phyloP scores from a whole-genome alignment of 1,140 invertebrate species.

The Drosophila bocki region DNA sequence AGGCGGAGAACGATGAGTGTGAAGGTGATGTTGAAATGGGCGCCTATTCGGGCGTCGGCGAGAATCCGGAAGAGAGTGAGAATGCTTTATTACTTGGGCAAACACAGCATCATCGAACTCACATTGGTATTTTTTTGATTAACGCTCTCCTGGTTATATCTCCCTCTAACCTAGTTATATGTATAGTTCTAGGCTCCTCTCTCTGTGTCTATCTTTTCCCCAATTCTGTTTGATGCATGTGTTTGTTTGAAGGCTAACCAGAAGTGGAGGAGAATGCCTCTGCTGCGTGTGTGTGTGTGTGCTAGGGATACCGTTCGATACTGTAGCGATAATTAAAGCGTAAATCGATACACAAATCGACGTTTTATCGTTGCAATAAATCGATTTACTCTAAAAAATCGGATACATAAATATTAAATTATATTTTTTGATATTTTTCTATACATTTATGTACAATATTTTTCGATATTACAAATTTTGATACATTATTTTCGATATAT shows the following conservation, averaged over 20 bases:
- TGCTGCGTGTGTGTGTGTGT: constrained; percentile 9
- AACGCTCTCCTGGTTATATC: constrained; percentile 71
- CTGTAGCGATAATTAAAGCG: not conserved
- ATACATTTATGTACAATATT: not conserved
- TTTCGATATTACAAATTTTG: not conserved
- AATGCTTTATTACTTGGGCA: constrained; percentile 85
- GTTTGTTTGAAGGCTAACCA: constrained; percentile 34
- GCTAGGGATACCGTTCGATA: not conserved
- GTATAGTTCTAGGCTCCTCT: constrained; percentile 55
- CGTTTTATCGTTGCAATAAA: not conserved
- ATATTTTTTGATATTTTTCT: no score
- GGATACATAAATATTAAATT: no score
- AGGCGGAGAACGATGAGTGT: constrained; percentile 81
- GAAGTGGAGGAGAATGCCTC: constrained; percentile 18
- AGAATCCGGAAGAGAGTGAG: constrained; percentile 85
- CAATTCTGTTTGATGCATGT: constrained; percentile 44
- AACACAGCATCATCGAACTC: constrained; percentile 85
- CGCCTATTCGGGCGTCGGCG: constrained; percentile 80
- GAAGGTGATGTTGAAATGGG: constrained; percentile 84
- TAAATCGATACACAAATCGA: not conserved
- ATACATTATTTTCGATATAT: no score
- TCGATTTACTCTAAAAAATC: not conserved
- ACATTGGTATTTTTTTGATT: constrained; percentile 85
- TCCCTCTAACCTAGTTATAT: constrained; percentile 69
- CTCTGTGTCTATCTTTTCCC: constrained; percentile 15